Evolutionary conservation across 2,797 vertebrate genomes (phyloP).

Genomic region (Mionectes olivaceus): DNA sequence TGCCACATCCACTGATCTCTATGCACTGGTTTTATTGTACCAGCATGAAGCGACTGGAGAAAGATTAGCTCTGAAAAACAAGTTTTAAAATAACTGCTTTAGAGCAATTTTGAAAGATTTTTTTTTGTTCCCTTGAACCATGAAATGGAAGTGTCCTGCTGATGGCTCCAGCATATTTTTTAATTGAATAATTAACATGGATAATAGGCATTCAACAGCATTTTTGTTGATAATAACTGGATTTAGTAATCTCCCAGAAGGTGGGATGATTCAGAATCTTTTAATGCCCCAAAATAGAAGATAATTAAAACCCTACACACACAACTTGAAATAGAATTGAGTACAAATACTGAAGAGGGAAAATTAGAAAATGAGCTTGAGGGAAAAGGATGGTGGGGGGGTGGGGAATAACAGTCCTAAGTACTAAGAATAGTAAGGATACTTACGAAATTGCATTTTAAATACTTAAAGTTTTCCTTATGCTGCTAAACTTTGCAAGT

Average conservation of each 20-base stretch:
- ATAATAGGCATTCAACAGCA: neutral
- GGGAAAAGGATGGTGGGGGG: neutral
- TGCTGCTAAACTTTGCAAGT: neutral
- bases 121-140: neutral
- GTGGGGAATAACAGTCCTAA: neutral
- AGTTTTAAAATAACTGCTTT: constrained; percentile 44
- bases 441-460: neutral
- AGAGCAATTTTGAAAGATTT: constrained; percentile 10
- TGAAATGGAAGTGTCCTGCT: constrained; percentile 57
- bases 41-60: neutral
- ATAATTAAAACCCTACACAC: constrained; percentile 34
- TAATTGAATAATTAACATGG: constrained; percentile 63
- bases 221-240: constrained; percentile 49
- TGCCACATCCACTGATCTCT: neutral
- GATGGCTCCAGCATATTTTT: constrained; percentile 51
- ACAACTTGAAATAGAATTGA: constrained; percentile 41
- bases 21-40: neutral
- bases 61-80: constrained; percentile 15
- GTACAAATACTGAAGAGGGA: constrained; percentile 9
- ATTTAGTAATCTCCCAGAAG: constrained; percentile 60
- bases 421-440: neutral
- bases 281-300: constrained; percentile 37
- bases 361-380: constrained; percentile 29
- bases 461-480: neutral
- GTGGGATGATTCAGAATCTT: constrained; percentile 63